Evolutionary conservation across 1,140 invertebrate genomes (phyloP).

Genomic region (Drosophila takahashii): DNA sequence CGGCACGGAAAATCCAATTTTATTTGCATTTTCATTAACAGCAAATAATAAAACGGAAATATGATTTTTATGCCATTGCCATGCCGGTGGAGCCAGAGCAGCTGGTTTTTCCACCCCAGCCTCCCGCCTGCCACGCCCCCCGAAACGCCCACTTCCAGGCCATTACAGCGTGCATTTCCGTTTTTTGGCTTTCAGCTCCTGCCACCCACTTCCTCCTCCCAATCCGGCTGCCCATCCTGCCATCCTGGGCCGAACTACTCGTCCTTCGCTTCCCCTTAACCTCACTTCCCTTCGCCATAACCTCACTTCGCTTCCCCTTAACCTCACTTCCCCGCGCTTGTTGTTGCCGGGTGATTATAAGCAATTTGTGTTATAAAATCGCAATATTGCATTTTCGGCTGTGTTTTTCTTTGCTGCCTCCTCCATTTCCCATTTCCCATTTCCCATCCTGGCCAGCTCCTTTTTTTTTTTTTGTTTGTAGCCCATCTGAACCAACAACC

Average conservation of each 20-base stretch:
- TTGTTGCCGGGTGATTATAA: conserved; percentile 74
- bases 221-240: conserved; percentile 4
- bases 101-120: conserved; percentile 22
- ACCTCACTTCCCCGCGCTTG: conserved; percentile 10
- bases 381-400: conserved; percentile 77
- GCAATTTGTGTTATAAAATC: conserved; percentile 81
- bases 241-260: not conserved
- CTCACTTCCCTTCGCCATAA: no score
- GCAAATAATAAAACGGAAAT: conserved; percentile 82
- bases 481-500: not conserved
- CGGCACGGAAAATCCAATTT: conserved; percentile 77
- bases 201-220: not conserved
- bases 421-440: conserved; percentile 3
- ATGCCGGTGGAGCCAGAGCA: conserved; percentile 37
- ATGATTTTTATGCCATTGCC: conserved; percentile 81
- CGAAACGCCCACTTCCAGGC: conserved; percentile 71
- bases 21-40: conserved; percentile 82
- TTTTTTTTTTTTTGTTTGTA: not conserved
- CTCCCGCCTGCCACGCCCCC: not conserved
- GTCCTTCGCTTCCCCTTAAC: no score
- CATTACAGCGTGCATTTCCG: conserved; percentile 80
- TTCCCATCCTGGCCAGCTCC: not conserved
- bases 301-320: no score
- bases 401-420: conserved; percentile 10
- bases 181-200: conserved; percentile 39